Percentiles rank a stretch among this genome's conserved stretches.
Evolutionary conservation across 2,888 invertebrate species (phyloP).

Genomic region (Eupeodes luniger): DNA sequence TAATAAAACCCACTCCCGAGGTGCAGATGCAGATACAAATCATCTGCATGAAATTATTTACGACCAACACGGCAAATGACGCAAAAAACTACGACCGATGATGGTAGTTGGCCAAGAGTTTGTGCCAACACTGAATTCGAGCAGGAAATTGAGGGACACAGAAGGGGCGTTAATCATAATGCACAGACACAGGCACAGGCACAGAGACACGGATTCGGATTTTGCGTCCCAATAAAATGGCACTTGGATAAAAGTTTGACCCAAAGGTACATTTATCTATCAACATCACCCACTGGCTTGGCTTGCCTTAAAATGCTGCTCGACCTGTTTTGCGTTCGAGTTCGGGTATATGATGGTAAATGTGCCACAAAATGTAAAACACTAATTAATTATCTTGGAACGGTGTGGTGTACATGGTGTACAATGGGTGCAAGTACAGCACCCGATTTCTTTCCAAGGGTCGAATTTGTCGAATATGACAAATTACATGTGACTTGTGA

Average conservation of each 20-base stretch:
- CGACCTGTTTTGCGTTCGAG: conserved; percentile 21
- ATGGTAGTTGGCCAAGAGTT: conserved; percentile 17
- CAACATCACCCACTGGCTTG: conserved; percentile 45
- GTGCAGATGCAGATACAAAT: conserved; percentile 52
- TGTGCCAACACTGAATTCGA: conserved; percentile 40
- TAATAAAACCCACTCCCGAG: conserved; percentile 51
- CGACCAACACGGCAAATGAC: conserved; percentile 66
- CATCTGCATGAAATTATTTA: conserved; percentile 71
- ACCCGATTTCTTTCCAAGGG: conserved; percentile 45
- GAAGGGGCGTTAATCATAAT: conserved; percentile 63
- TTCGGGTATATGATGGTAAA: neutral
- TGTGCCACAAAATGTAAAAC: conserved; percentile 58
- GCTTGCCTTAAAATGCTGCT: conserved; percentile 20
- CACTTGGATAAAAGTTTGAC: conserved; percentile 73
- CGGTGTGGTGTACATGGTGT: conserved; percentile 31
- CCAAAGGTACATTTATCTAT: conserved; percentile 77
- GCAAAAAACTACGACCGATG: conserved; percentile 50
- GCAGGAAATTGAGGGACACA: conserved; percentile 18
- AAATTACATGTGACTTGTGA: conserved; percentile 47
- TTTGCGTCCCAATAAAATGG: conserved; percentile 70
- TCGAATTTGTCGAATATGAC: conserved; percentile 70
- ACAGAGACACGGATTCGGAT: conserved; percentile 59
- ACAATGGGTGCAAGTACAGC: conserved; percentile 42
- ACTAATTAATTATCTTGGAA: conserved; percentile 68
- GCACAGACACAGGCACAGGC: conserved; percentile 41